Evolutionary conservation across 2,797 vertebrate genomes (phyloP), one percentile per base, ranked within the genome.

Genomic region (Eulemur albifrons): DNA sequence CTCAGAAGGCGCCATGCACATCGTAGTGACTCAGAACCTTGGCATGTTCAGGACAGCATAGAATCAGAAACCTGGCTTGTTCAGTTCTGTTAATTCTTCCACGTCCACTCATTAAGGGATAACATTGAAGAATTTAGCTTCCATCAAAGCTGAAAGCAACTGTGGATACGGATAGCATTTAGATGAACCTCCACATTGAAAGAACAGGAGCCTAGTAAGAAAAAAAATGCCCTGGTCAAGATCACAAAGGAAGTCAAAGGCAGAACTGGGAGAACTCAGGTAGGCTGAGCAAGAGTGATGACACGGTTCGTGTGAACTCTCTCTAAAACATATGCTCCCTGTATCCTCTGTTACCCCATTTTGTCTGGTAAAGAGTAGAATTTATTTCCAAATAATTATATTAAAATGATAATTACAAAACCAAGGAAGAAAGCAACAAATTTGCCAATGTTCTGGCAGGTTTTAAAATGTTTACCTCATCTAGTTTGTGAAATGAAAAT

Each of bases 371-470:
- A 88, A 95, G 9, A 92, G 27, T 32, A 92, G 70, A 90, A 30
- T 65, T 89, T 88, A 94, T 85, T 93, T 88, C 14, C 17, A 86
- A 65, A 70, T 79, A 76, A 59, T 54, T 89, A 27, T 35, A 65
- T 95, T 82, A 76, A 94, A 79, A 82, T 69, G 13, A 82, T 48
- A 82, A 80, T 95, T 90, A 86, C 21, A 61, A 94, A 94, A 76
- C 54, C 57, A 76, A 94, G 10, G 23, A 83, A 87, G 54, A 88
- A 52, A 30, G 15, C 25, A 94, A 43, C 7, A 79, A 69, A 91
- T 21, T 59, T 4, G 38, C 32, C 2, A 76, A 1, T 35, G 57
- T 69, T 85, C 30, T 61, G 20, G 52, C 13, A 95, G n/a, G 12
- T 88, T 88, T 94, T 70, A 72, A 94, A 92, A 80, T 88, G 5